phyloP scores from a whole-genome alignment of 2,113 vertebrate species.

The Macaca nemestrina region DNA sequence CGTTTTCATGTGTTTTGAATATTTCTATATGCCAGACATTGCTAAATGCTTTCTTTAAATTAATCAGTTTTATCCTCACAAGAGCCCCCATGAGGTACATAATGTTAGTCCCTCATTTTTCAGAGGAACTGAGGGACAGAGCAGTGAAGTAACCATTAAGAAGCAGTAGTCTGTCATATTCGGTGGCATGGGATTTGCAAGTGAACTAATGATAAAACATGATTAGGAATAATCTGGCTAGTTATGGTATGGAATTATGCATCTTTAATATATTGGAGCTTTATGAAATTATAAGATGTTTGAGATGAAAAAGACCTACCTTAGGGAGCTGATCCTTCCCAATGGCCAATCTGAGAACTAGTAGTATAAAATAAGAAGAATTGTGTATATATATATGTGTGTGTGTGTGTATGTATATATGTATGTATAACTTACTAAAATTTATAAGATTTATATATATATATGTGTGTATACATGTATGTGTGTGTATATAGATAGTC shows the following conservation, averaged over 20 bases:
- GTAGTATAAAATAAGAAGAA: not conserved
- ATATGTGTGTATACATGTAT: too few species aligned
- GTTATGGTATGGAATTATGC: not conserved
- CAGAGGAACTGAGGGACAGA: not conserved
- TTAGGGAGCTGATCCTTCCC: not conserved
- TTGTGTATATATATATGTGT: not conserved
- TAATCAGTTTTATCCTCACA: not conserved
- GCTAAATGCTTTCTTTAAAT: not conserved
- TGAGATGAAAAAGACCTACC: not conserved
- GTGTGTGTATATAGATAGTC: too few species aligned
- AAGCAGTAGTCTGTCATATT: not conserved
- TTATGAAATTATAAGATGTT: not conserved
- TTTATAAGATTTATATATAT: not conserved
- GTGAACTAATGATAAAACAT: not conserved
- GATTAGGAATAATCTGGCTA: not conserved
- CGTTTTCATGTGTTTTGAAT: not conserved
- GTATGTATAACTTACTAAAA: not conserved
- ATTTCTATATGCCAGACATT: not conserved
- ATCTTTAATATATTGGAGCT: not conserved
- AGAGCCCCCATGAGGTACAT: not conserved
- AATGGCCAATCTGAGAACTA: not conserved
- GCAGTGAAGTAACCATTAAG: not conserved
- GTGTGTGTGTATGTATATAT: not conserved
- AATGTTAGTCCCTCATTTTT: not conserved
- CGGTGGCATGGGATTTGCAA: not conserved